These are phyloP conservation scores for Myotis davidii DNA, from an alignment of 2,113 vertebrate species.

Conservation along the genomic window DNA sequence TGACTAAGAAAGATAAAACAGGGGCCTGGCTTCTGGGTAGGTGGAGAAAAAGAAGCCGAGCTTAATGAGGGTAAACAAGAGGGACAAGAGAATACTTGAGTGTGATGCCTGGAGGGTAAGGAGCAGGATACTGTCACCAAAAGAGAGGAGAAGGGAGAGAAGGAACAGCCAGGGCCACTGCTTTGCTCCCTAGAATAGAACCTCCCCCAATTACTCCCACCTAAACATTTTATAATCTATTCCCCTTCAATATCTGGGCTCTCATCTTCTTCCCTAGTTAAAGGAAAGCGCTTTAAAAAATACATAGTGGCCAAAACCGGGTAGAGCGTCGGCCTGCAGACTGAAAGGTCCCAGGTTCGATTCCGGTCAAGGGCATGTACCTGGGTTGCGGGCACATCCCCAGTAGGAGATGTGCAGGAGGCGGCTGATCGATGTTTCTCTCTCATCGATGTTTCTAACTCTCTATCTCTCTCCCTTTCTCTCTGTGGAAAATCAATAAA, in stretches of 20 bases:
- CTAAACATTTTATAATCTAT: background rate
- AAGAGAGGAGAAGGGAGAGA: background rate
- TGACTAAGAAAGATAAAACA: background rate
- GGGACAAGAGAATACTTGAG: background rate
- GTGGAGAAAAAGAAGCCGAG: background rate
- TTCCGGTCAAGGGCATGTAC: no score
- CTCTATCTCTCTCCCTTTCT: no score
- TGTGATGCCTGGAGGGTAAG: background rate
- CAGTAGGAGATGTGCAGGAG: no score
- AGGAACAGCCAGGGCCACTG: background rate
- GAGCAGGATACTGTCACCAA: background rate
- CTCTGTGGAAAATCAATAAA: no score
- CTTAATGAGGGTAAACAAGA: background rate
- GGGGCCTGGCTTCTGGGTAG: background rate
- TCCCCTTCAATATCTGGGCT: background rate
- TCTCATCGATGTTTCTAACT: no score
- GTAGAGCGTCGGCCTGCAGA: no score
- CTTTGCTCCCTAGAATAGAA: background rate
- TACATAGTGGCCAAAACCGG: no score
- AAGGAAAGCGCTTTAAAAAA: background rate
- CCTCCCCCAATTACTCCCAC: background rate
- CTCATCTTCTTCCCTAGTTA: background rate
- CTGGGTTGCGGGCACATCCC: no score
- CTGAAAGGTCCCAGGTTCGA: no score
- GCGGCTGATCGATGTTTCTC: no score